Evolutionary conservation across 2,113 vertebrate genomes (phyloP).

Genomic region (Odocoileus hemionus): DNA sequence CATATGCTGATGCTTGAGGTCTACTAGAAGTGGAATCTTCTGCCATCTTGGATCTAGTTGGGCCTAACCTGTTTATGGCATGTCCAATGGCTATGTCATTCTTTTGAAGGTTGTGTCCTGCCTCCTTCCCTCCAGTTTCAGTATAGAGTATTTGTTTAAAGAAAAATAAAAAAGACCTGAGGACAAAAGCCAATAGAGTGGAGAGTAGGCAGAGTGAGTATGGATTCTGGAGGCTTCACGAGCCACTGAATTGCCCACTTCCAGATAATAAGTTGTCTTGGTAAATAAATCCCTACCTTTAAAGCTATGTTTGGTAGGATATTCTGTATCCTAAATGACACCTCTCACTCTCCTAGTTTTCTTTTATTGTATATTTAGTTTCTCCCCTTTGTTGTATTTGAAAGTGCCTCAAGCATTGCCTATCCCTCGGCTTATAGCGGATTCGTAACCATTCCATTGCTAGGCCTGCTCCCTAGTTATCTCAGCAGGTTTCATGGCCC

Average conservation of each 20-base stretch:
- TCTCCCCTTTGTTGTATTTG: background rate
- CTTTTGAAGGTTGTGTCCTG: background rate
- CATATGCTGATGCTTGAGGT: background rate
- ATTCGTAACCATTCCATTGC: background rate
- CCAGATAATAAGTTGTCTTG: background rate
- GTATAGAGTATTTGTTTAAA: background rate
- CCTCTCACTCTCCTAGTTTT: background rate
- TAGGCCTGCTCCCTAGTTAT: background rate
- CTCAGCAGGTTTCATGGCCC: background rate
- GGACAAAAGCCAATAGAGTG: background rate
- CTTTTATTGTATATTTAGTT: background rate
- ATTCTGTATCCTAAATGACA: background rate
- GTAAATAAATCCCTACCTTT: background rate
- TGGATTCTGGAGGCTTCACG: background rate
- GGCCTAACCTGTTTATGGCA: rapidly evolving
- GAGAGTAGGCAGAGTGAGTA: background rate
- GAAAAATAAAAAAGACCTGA: background rate
- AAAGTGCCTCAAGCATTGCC: background rate
- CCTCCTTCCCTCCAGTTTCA: background rate
- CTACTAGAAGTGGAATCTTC: background rate
- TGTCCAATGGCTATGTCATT: background rate
- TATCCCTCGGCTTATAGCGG: background rate
- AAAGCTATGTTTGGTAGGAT: background rate
- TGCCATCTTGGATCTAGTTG: background rate
- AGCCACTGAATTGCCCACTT: background rate